Evolutionary conservation across 1,140 invertebrate genomes (phyloP).

Genomic region (Seison nebaliae): DNA sequence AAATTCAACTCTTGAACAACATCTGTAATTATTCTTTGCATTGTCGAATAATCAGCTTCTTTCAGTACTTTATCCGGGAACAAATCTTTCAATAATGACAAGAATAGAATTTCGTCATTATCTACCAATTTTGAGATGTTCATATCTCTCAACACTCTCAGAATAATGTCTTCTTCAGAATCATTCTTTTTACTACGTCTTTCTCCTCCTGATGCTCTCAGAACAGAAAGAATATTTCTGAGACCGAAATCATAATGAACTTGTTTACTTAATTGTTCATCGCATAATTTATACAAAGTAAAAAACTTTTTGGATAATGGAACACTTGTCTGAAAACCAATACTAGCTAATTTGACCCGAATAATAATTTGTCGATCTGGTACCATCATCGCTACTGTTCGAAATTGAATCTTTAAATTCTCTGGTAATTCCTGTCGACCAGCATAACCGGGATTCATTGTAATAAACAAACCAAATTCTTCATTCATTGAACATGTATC

Average conservation of each 20-base stretch:
- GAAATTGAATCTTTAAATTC: slow-evolving; percentile 87
- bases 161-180: slow-evolving; percentile 9
- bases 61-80: slow-evolving; percentile 13
- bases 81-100: slow-evolving; percentile 4
- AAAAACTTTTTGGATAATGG: slow-evolving; percentile 12
- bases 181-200: slow-evolving; percentile 45
- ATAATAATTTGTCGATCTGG: slow-evolving; percentile 33
- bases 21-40: slow-evolving; percentile 19
- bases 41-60: background rate
- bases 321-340: slow-evolving; percentile 26
- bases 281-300: slow-evolving; percentile 1
- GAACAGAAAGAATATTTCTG: slow-evolving; percentile 38
- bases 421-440: slow-evolving; percentile 83
- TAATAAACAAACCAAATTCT: slow-evolving; percentile 29
- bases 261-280: slow-evolving; percentile 13
- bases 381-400: slow-evolving; percentile 95
- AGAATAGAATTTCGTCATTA: slow-evolving; percentile 4
- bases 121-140: slow-evolving; percentile 52
- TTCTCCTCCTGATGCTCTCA: slow-evolving; percentile 12
- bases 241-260: slow-evolving; percentile 78
- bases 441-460: slow-evolving; percentile 73
- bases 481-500: slow-evolving; percentile 25
- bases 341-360: slow-evolving; percentile 28
- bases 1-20: slow-evolving; percentile 22
- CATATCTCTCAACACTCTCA: slow-evolving; percentile 48